Base-by-base conservation (phyloP, 2,113 vertebrate genomes). In the Ictalurus punctatus region DNA sequence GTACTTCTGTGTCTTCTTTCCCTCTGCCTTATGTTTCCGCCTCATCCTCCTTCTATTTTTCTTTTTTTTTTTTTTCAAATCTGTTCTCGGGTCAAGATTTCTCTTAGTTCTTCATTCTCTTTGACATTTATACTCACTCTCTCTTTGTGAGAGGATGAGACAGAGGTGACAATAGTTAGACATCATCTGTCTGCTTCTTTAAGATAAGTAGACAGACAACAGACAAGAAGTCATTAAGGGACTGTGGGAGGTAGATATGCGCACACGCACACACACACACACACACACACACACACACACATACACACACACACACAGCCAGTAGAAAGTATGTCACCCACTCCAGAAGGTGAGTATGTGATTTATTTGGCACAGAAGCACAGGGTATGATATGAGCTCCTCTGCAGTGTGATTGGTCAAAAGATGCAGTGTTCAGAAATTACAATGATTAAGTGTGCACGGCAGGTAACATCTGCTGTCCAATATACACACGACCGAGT, bases 171-270 rank as follows among this genome's bases (percentile, higher is more conserved):
- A 88, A 88, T 69, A 73, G 65, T 44, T 69, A 71, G 86, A 88
- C 86, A 88, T 59, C 86, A 83, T 40, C 65, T 73, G 52, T 83
- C 86, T 88, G 63, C 79, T 83, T 88, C 52, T 40, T 88, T 83
- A 83, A 73, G 52, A 83, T 69, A 83, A 88, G 79, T 59, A 88
- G 86, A 88, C 86, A 87, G 79, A 82, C 86, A 88, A 52, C 81
- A 63, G 58, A 83, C 81, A 83, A 83, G 86, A 88, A 88, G 86
- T 83, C 65, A 83, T 88, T 83, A 88, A 83, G 65, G 81, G 79
- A 73, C 81, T 67, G 40, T 56, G 48, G 79, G 65, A 54, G 86
- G 25, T 16, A 74, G 82, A 65, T 86, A 27, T 27, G 37, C 19
- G 40, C 48, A n/a, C 21, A 9, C 78, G 3, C 74, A 69, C 58